Base-by-base conservation (phyloP, 1,140 invertebrate genomes). In the Pseudobourletiella spinata region DNA sequence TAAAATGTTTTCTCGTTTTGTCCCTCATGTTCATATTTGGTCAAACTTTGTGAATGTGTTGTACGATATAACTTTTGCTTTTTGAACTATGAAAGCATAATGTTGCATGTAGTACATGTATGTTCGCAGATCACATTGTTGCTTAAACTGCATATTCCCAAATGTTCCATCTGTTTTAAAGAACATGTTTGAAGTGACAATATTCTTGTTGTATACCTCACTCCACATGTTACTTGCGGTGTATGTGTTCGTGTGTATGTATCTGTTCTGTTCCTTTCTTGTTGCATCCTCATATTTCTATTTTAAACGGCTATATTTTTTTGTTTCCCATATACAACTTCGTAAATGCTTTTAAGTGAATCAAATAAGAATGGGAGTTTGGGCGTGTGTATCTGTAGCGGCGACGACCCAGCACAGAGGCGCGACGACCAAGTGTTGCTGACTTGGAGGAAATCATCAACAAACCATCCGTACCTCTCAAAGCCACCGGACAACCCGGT, bases 361-460 rank as follows among this genome's bases (percentile, higher is more conserved):
- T 4, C 18, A 29, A 28, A 25, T 22, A 56, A 28, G 35, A 65
- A 30, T 28, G 3, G 32, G 20, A 55, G 48, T 56, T 35, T 61
- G 48, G 26, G 54, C 32, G 57, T 59, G 39, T 24, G 28, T 50
- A 67, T 59, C 68, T 78, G 70, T 78, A 91, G 88, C 81, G 86
- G 72, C 83, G 90, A 75, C 83, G 90, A 75, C 86, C 89, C 69
- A 91, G 89, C 67, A 81, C 87, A 63, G 89, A 93, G 77, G 81
- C 87, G 35, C 83, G 90, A 72, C 81, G 89, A 71, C 88, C 86
- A 56, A 92, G 89, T 73, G 81, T 92, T 68, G 86, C 88, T 71
- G 91, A 93, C 75, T 78, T 92, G 64, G 89, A 92, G 76, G 89
- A 91, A 74, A 67, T 71, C 30, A 89, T 93, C 73, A 89, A 94